phyloP scores from a whole-genome alignment of 2,113 vertebrate species.

The Sclerurus mexicanus region DNA sequence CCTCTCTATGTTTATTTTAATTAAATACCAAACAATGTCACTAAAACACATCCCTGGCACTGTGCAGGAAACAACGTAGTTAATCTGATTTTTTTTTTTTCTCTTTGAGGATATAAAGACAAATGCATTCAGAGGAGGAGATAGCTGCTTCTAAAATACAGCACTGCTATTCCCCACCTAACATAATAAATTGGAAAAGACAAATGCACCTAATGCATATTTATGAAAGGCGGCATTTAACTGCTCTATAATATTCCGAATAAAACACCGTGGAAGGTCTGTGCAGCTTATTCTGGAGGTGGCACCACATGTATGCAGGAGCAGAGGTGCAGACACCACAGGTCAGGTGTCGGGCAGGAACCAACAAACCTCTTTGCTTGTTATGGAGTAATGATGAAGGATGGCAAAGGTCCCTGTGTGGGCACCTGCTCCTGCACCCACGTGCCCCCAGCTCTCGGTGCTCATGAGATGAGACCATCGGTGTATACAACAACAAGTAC shows the following conservation, averaged over 20 bases:
- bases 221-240: background rate
- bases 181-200: background rate
- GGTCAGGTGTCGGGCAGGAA: rapidly evolving
- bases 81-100: background rate
- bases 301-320: rapidly evolving
- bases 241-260: background rate
- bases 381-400: background rate
- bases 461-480: rapidly evolving
- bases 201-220: background rate
- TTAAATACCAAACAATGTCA: slow-evolving; percentile 27
- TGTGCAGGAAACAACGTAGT: background rate
- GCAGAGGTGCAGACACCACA: background rate
- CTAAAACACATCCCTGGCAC: background rate
- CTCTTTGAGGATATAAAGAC: background rate
- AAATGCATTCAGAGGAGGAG: background rate
- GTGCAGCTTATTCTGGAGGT: background rate
- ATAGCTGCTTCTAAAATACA: background rate
- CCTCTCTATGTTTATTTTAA: background rate
- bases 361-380: background rate
- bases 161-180: background rate
- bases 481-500: rapidly evolving
- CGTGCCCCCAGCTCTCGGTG: rapidly evolving
- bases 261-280: background rate
- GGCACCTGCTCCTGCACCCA: background rate
- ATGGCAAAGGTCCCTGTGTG: background rate